Evolutionary conservation across 1,140 invertebrate species (phyloP).

Genomic region (Planococcus citri): DNA sequence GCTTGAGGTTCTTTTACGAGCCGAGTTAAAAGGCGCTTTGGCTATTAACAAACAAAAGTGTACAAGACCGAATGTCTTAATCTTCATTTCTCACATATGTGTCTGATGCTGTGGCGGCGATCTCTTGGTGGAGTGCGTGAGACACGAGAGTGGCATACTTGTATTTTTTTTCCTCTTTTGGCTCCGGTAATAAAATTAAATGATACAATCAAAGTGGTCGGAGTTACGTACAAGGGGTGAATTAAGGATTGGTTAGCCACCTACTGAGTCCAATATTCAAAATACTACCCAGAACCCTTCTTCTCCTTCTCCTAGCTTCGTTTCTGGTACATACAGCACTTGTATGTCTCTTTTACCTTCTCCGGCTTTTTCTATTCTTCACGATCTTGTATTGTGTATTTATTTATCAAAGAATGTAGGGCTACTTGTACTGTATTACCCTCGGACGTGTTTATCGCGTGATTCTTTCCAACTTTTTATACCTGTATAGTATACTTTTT

Average conservation of each 20-base stretch:
- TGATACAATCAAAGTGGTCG: background rate
- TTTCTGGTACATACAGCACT: too few species aligned
- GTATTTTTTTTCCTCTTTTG: too few species aligned
- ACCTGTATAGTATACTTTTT: too few species aligned
- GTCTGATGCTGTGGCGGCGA: too few species aligned
- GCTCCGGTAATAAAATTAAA: slow-evolving; percentile 7
- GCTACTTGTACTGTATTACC: background rate
- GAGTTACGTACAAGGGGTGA: slow-evolving; percentile 1
- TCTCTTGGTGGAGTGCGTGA: slow-evolving; percentile 4
- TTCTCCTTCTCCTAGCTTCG: too few species aligned
- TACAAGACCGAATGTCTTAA: background rate
- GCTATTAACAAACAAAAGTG: slow-evolving; percentile 7
- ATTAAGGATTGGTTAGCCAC: slow-evolving; percentile 2
- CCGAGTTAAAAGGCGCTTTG: background rate
- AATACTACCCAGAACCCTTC: background rate
- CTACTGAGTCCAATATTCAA: slow-evolving; percentile 6
- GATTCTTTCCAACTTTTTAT: background rate
- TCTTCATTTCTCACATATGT: background rate
- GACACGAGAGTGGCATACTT: background rate
- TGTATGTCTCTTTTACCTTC: too few species aligned
- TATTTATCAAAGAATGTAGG: background rate
- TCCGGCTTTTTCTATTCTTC: background rate
- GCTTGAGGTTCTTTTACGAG: background rate
- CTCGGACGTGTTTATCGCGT: background rate
- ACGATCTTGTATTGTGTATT: background rate